A percentile compares a stretch with the other conserved stretches of the same genome.
Conservation (phyloP, 2,797 vertebrate genomes). For the Lutra lutra region DNA sequence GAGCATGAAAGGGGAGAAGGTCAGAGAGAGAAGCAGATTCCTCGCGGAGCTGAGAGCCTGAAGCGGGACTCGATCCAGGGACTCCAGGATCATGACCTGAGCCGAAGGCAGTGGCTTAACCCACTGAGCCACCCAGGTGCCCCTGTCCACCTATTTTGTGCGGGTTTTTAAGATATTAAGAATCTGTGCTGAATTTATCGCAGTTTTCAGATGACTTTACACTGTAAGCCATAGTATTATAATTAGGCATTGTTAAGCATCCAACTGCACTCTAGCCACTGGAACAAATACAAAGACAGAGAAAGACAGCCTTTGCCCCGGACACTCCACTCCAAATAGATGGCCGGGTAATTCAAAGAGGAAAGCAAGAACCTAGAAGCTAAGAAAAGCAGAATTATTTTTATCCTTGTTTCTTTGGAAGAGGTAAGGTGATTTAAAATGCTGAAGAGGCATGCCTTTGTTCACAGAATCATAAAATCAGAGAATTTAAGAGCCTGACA, state of each 20-base stretch:
- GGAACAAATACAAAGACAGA: conserved; percentile 52
- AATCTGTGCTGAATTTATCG: conserved; percentile 48
- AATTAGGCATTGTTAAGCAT: conserved; percentile 63
- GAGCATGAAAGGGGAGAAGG: no score
- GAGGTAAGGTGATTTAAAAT: conserved; percentile 57
- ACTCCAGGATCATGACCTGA: no score
- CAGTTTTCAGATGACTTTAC: conserved; percentile 51
- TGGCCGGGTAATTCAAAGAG: conserved; percentile 17
- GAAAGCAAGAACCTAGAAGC: conserved; percentile 12
- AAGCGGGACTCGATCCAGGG: no score
- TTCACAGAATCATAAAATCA: conserved; percentile 52
- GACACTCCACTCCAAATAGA: conserved; percentile 36
- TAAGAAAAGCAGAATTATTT: conserved; percentile 41
- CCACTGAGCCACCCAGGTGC: no score
- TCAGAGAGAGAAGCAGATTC: no score
- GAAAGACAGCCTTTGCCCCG: neutral
- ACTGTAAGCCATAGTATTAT: conserved; percentile 34
- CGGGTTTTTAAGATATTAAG: conserved; percentile 38
- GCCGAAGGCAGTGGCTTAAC: no score
- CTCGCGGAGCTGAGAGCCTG: no score
- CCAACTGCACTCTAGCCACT: neutral
- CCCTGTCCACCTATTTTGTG: neutral
- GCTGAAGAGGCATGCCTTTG: conserved; percentile 38
- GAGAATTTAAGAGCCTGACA: conserved; percentile 43
- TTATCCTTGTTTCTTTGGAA: conserved; percentile 53